These are phyloP conservation scores for Gryllus longicercus DNA, from an alignment of 2,888 invertebrate species.

Conservation along the genomic window DNA sequence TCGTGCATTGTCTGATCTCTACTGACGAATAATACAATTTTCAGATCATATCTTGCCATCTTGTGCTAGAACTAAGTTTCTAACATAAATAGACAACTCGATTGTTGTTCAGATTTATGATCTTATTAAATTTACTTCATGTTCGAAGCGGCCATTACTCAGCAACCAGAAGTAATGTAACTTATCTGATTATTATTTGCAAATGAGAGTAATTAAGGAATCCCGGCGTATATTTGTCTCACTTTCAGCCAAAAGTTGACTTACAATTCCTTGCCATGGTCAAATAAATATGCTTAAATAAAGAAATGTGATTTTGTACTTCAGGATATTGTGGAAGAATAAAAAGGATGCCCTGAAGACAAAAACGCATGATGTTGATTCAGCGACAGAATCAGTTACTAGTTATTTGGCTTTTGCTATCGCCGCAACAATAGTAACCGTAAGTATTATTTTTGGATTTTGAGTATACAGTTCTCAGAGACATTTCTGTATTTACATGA, in stretches of 20 bases:
- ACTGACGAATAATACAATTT: too few species aligned
- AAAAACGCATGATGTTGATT: conserved; percentile 39
- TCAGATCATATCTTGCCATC: too few species aligned
- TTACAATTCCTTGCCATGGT: too few species aligned
- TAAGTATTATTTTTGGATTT: conserved; percentile 39
- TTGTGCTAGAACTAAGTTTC: too few species aligned
- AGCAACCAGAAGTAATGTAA: too few species aligned
- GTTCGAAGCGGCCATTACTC: too few species aligned
- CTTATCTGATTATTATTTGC: too few species aligned
- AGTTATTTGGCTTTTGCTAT: conserved; percentile 58
- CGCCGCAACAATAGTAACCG: conserved; percentile 57
- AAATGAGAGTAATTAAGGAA: too few species aligned
- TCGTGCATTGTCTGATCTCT: too few species aligned
- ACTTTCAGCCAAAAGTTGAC: too few species aligned
- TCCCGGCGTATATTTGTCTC: too few species aligned
- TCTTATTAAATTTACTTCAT: neutral
- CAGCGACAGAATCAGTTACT: conserved; percentile 44
- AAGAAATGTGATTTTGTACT: conserved; percentile 31
- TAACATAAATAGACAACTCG: neutral
- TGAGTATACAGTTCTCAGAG: neutral
- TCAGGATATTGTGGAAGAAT: conserved; percentile 49
- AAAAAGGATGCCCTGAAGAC: conserved; percentile 43
- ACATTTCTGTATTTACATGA: neutral
- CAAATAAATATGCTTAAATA: neutral
- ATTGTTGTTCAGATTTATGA: neutral